A percentile compares a stretch with the other conserved stretches of the same genome.
phyloP scores from a whole-genome alignment of 2,888 invertebrate genomes.

The Mellilla xanthometata region DNA sequence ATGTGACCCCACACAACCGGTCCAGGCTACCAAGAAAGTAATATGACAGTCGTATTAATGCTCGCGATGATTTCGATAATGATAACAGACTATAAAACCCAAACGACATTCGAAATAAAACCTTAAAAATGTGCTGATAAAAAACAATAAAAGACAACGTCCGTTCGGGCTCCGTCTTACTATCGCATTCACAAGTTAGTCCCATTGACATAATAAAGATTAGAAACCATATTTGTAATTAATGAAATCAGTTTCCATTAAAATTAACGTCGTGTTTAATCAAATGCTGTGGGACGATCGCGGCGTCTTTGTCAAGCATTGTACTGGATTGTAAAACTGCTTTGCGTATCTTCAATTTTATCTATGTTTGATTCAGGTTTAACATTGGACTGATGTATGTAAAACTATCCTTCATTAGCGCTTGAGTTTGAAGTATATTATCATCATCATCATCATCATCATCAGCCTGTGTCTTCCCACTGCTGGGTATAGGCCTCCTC shows the following conservation, averaged over 20 bases:
- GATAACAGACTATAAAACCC: conserved; percentile 65
- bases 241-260: conserved; percentile 69
- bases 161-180: conserved; percentile 30
- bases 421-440: no score
- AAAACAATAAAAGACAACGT: conserved; percentile 43
- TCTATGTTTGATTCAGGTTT: conserved; percentile 57
- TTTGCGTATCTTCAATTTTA: conserved; percentile 39
- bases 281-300: conserved; percentile 39
- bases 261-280: conserved; percentile 54
- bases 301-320: conserved; percentile 60
- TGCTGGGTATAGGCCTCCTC: no score
- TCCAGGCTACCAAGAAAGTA: conserved; percentile 49
- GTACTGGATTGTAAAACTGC: conserved; percentile 48
- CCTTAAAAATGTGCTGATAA: conserved; percentile 44
- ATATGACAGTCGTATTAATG: conserved; percentile 72
- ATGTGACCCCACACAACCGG: conserved; percentile 39
- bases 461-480: no score
- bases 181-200: conserved; percentile 37
- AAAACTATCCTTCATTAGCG: conserved; percentile 29
- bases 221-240: conserved; percentile 68
- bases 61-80: conserved; percentile 63
- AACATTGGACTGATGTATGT: conserved; percentile 50
- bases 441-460: no score
- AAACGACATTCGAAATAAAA: conserved; percentile 55
- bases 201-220: conserved; percentile 64